Percentiles rank a stretch among this genome's conserved stretches.
These are phyloP conservation scores for Chromis chromis DNA, from an alignment of 2,797 vertebrate genomes.

Conservation along the genomic window DNA sequence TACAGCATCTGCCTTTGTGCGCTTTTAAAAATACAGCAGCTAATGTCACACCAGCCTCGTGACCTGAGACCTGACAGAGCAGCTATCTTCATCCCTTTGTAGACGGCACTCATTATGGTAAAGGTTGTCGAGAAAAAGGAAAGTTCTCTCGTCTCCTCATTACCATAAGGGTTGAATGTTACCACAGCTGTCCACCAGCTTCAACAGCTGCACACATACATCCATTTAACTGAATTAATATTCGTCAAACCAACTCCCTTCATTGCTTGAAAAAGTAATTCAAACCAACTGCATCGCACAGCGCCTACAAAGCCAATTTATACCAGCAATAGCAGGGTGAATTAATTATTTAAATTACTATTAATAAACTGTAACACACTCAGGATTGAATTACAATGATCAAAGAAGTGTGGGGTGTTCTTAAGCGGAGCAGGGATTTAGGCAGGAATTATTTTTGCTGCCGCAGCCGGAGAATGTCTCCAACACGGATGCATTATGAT, in stretches of 20 bases:
- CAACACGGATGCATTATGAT: conserved; percentile 28
- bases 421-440: conserved; percentile 23
- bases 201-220: not conserved
- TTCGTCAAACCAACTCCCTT: conserved; percentile 38
- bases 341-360: conserved; percentile 51
- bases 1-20: conserved; percentile 2
- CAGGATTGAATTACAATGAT: conserved; percentile 43
- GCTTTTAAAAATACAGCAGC: not conserved
- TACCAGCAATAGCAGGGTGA: conserved; percentile 18
- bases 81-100: conserved; percentile 6
- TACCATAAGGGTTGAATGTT: not conserved
- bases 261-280: conserved; percentile 12
- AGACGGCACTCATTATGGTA: not conserved
- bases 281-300: conserved; percentile 4
- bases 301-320: conserved; percentile 35
- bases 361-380: conserved; percentile 41
- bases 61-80: not conserved
- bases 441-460: conserved; percentile 27
- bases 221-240: conserved; percentile 8
- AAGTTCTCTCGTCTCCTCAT: not conserved
- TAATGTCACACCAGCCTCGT: conserved; percentile 1
- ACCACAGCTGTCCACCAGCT: not conserved
- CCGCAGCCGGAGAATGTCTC: conserved; percentile 4
- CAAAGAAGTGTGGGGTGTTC: conserved; percentile 34
- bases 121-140: conserved; percentile 3